Conservation (phyloP, 2,888 invertebrate species). For the Malachius bipustulatus region DNA sequence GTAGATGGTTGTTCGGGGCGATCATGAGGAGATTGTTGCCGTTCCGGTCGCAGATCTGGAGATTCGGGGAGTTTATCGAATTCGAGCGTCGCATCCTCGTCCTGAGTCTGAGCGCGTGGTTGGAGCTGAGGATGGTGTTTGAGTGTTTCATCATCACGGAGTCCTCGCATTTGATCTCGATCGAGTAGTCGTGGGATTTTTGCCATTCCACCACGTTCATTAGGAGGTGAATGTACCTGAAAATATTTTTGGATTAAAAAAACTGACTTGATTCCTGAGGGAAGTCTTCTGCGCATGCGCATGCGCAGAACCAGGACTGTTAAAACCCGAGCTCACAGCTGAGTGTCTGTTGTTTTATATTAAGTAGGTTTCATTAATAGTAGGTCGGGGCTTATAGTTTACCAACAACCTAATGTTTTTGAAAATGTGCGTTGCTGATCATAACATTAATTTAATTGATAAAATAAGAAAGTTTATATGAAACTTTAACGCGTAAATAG, state of each 20-base stretch:
- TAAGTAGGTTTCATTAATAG: too few relatives aligned
- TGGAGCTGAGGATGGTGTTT: constrained; percentile 14
- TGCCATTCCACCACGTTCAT: constrained; percentile 87
- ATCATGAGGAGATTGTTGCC: constrained; percentile 58
- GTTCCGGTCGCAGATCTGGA: constrained; percentile 44
- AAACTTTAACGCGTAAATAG: too few relatives aligned
- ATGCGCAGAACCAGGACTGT: too few relatives aligned
- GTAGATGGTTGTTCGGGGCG: constrained; percentile 41
- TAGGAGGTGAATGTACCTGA: constrained; percentile 75
- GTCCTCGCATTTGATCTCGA: constrained; percentile 43
- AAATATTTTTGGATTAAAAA: constrained; percentile 12
- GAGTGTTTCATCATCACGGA: constrained; percentile 28
- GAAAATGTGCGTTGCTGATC: too few relatives aligned
- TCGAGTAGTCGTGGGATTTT: constrained; percentile 37
- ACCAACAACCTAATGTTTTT: too few relatives aligned
- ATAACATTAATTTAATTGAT: too few relatives aligned
- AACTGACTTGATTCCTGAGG: too few relatives aligned
- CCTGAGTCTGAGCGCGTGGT: constrained; percentile 27
- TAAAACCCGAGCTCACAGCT: too few relatives aligned
- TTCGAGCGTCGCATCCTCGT: constrained; percentile 31
- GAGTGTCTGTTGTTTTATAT: too few relatives aligned
- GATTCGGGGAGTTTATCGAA: constrained; percentile 25
- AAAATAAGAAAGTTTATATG: too few relatives aligned
- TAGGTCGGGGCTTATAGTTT: too few relatives aligned
- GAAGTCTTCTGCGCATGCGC: too few relatives aligned